A percentile compares a stretch with the other conserved stretches of the same genome.
Evolutionary conservation across 1,140 invertebrate genomes (phyloP).

Genomic region (Whitmania pigra): DNA sequence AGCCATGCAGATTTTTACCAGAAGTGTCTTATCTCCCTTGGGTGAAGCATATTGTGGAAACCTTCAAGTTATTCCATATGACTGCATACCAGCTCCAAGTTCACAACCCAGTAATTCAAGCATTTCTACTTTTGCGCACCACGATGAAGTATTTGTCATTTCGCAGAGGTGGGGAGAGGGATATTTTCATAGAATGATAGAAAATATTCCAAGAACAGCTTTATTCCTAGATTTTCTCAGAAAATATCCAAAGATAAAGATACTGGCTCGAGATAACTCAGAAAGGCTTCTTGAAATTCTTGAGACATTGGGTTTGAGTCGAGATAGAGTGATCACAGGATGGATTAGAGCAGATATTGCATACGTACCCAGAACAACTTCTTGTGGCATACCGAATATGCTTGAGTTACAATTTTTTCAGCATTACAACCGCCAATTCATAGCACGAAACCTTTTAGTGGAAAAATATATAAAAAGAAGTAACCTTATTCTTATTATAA

Average conservation of each 20-base stretch:
- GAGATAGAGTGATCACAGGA: neutral
- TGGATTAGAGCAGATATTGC: slow-evolving; percentile 1
- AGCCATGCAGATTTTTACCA: slow-evolving; percentile 13
- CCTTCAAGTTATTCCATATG: too few species aligned
- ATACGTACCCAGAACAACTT: slow-evolving; percentile 13
- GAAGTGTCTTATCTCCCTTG: too few species aligned
- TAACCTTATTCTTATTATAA: too few species aligned
- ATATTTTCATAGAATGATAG: slow-evolving; percentile 8
- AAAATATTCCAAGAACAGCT: too few species aligned
- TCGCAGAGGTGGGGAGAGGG: slow-evolving; percentile 3
- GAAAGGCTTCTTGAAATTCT: neutral
- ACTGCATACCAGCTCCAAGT: too few species aligned
- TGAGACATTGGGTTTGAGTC: slow-evolving; percentile 8
- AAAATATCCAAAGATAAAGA: slow-evolving; percentile 1
- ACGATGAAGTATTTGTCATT: slow-evolving; percentile 15
- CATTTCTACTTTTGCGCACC: neutral
- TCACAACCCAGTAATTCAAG: too few species aligned
- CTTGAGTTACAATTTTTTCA: neutral
- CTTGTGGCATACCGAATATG: neutral
- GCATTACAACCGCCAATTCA: neutral
- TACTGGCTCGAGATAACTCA: neutral
- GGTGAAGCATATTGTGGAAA: slow-evolving; percentile 3
- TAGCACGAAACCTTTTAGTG: neutral
- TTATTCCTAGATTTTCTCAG: too few species aligned
- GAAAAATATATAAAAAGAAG: neutral